Evolutionary conservation across 2,113 vertebrate genomes (phyloP).

Genomic region (Bufo bufo): DNA sequence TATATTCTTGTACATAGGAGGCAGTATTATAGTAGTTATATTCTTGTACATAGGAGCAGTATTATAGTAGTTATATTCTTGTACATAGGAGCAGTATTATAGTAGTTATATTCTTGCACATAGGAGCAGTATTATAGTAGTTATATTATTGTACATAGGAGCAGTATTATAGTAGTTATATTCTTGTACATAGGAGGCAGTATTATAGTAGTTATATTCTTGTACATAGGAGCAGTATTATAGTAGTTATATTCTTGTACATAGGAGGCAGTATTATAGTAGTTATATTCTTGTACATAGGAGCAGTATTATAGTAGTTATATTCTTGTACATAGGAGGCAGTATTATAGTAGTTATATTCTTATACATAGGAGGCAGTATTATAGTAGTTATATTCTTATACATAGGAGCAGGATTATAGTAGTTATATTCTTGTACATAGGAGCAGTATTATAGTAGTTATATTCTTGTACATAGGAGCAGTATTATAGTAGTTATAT

Average conservation of each 20-base stretch:
- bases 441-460: slow-evolving; percentile 1
- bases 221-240: not conserved
- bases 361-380: not conserved
- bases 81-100: slow-evolving; percentile 2
- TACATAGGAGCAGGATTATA: not conserved
- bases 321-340: not conserved
- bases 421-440: not conserved
- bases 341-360: not conserved
- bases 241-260: not conserved
- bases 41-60: slow-evolving; percentile 17
- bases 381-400: slow-evolving; percentile 3
- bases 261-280: slow-evolving; percentile 1
- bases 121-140: slow-evolving; percentile 10
- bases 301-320: slow-evolving; percentile 1
- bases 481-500: slow-evolving; percentile 13
- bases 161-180: slow-evolving; percentile 5
- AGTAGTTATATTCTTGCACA: slow-evolving; percentile 13
- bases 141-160: not conserved
- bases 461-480: not conserved
- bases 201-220: slow-evolving; percentile 15
- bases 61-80: slow-evolving; percentile 9
- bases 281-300: slow-evolving; percentile 5
- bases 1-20: slow-evolving; percentile 1
- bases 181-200: not conserved
- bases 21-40: slow-evolving; percentile 17